These are phyloP conservation scores for Vultur gryphus DNA, from an alignment of 2,797 vertebrate species.

Conservation along the genomic window DNA sequence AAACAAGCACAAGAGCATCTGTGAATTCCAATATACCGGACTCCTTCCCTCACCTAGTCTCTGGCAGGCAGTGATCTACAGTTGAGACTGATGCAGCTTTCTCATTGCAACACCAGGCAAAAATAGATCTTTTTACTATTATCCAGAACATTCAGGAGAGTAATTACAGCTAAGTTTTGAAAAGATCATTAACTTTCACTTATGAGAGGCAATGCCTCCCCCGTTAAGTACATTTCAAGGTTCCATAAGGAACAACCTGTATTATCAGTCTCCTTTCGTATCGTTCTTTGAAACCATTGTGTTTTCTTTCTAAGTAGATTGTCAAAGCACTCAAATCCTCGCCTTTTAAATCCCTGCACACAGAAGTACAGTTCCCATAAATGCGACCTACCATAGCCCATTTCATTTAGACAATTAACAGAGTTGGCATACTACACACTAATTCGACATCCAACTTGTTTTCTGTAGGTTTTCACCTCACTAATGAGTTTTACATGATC, in stretches of 20 bases:
- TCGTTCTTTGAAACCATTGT: background rate
- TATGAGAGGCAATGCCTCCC: constrained; percentile 40
- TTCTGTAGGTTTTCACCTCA: background rate
- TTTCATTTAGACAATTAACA: background rate
- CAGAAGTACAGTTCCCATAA: background rate
- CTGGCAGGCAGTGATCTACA: background rate
- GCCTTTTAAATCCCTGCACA: background rate
- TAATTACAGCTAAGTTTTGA: constrained; percentile 47
- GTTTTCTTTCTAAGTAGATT: constrained; percentile 45
- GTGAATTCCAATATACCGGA: background rate
- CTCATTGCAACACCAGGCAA: constrained; percentile 21
- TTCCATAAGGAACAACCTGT: constrained; percentile 47
- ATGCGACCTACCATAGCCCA: background rate
- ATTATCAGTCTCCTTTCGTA: background rate
- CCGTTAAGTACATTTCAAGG: constrained; percentile 44
- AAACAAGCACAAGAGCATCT: constrained; percentile 12
- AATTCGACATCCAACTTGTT: background rate
- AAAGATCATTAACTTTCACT: constrained; percentile 62
- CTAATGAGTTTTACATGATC: background rate
- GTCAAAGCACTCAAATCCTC: constrained; percentile 55
- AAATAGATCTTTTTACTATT: constrained; percentile 41
- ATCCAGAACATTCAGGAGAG: constrained; percentile 48
- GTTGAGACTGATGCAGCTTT: background rate
- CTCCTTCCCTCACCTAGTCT: constrained; percentile 2
- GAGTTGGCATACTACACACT: background rate